Evolutionary conservation across 2,888 invertebrate genomes (phyloP).

Genomic region (Parnassius orleans): DNA sequence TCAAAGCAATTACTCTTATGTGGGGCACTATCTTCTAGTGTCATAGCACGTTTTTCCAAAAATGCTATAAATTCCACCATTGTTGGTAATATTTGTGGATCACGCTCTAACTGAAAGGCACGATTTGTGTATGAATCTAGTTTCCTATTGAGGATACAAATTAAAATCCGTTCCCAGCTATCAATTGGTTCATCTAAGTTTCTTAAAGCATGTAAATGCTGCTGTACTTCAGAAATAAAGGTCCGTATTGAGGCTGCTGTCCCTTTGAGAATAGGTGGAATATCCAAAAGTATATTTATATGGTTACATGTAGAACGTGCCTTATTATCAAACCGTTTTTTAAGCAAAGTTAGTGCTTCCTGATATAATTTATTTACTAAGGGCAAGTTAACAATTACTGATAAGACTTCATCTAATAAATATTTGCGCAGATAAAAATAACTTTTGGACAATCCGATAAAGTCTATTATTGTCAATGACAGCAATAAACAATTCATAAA

Average conservation of each 20-base stretch:
- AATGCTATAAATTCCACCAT: conserved; percentile 8
- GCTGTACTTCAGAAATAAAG: not conserved
- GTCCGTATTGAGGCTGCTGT: conserved; percentile 29
- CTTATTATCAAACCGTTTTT: conserved; percentile 28
- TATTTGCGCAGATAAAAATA: conserved; percentile 29
- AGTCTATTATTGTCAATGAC: conserved; percentile 3
- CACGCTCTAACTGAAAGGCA: not conserved
- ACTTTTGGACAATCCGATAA: conserved; percentile 15
- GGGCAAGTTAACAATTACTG: too few species aligned
- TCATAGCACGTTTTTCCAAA: conserved; percentile 24
- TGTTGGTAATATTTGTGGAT: not conserved
- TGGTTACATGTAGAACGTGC: conserved; percentile 22
- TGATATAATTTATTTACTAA: too few species aligned
- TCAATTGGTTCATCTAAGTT: not conserved
- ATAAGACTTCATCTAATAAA: conserved; percentile 11
- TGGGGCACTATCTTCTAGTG: conserved; percentile 18
- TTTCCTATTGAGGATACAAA: not conserved
- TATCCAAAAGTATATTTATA: conserved; percentile 24
- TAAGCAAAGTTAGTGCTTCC: conserved; percentile 23
- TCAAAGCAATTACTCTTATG: not conserved
- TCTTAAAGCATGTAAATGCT: not conserved
- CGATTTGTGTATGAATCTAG: not conserved
- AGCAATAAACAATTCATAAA: conserved; percentile 11
- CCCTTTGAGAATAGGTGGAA: conserved; percentile 28
- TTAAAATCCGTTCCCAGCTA: not conserved